phyloP scores from a whole-genome alignment of 2,797 vertebrate species.

The Enteromius viviparus region DNA sequence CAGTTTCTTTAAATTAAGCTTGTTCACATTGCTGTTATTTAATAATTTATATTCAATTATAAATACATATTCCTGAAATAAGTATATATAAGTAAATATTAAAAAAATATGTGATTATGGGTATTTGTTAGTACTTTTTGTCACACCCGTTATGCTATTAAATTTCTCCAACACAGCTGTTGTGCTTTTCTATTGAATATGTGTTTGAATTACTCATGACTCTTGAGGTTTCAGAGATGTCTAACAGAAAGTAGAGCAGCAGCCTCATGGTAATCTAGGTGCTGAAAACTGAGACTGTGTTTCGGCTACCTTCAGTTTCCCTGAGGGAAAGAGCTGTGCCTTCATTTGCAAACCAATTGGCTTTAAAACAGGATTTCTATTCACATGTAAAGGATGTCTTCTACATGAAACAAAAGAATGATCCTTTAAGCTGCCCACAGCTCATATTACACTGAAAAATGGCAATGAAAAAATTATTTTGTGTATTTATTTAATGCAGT shows the following conservation, averaged over 20 bases:
- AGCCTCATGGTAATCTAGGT: conserved; percentile 12
- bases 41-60: neutral
- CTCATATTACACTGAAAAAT: neutral
- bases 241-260: conserved; percentile 17
- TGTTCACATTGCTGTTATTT: neutral
- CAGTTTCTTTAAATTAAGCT: neutral
- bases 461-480: neutral
- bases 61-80: neutral
- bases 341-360: conserved; percentile 66
- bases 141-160: neutral
- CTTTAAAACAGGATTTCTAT: conserved; percentile 50
- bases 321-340: conserved; percentile 27
- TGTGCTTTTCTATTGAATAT: neutral
- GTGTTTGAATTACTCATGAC: conserved; percentile 19
- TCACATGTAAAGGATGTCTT: conserved; percentile 59
- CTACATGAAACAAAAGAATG: conserved; percentile 43
- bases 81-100: neutral
- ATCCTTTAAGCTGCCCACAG: neutral
- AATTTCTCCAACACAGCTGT: neutral
- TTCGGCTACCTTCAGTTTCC: conserved; percentile 38
- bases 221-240: conserved; percentile 16
- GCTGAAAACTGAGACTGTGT: conserved; percentile 46
- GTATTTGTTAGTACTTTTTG: conserved; percentile 4
- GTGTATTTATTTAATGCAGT: neutral
- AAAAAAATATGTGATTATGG: neutral